Base-by-base conservation (phyloP, 2,797 vertebrate species). In the Pogoniulus pusillus region DNA sequence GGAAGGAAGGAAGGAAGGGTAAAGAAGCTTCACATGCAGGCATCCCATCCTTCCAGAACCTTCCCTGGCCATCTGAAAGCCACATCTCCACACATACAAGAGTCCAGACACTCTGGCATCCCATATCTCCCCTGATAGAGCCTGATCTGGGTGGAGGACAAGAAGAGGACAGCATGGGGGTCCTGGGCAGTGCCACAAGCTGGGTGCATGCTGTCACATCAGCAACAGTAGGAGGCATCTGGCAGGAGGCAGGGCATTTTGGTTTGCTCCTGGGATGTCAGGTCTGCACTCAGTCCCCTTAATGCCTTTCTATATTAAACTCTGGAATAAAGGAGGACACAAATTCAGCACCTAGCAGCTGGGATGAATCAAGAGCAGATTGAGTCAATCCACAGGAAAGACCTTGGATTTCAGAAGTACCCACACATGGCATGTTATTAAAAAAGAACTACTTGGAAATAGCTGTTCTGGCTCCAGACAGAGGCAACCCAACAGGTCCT, bases 391-490 rank as follows among this genome's bases (percentile, higher is more conserved):
- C 43, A 49, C n/a, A 68, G 35, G 7, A 51, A 64, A 19, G 51
- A 10, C 13, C 51, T 64, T 82, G 51, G n/a, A 26, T 72, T 72
- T 72, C 30, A 76, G 43, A 82, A 76, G 51, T 60, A 79, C 10
- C 4, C 39, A 68, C n/a, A 55, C 4, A 6, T 6, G 29, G 11
- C 16, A n/a, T 0, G 1, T 69, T 54, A 74, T 86, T 84, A 82
- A 84, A 94, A 94, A 84, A n/a, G 17, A 91, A 54, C 39, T 27
- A 11, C 18, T 88, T 3, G 9, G 54, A 93, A 84, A 73, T 20
- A 86, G 53, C 14, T 84, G 7, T 81, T 78, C 41, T 87, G n/a
- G 65, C 30, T 85, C 53, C 26, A 73, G 37, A 49, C 51, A 76
- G 26, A 82, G 66, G 57, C 14, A 82, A 17, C 6, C 22, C 30